phyloP scores from a whole-genome alignment of 2,113 vertebrate genomes.

The Calidris pygmaea region DNA sequence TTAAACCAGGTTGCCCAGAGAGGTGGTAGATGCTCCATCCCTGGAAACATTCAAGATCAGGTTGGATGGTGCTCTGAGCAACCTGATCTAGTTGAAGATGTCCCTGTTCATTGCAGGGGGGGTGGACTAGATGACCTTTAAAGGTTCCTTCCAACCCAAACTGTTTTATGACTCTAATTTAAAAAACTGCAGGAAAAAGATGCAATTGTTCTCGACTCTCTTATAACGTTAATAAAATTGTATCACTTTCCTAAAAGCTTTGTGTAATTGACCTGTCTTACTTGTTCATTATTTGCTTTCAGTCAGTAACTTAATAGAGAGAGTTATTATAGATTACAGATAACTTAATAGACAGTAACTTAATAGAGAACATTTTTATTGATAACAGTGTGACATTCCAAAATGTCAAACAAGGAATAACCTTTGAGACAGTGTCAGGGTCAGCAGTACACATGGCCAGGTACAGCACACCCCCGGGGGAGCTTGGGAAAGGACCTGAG shows the following conservation, averaged over 20 bases:
- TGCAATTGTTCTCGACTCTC: neutral
- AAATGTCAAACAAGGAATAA: neutral
- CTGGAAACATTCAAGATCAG: neutral
- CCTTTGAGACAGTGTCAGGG: neutral
- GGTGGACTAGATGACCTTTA: neutral
- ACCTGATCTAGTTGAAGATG: neutral
- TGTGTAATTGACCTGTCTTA: neutral
- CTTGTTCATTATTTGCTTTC: neutral
- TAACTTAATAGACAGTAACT: neutral
- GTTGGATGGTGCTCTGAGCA: neutral
- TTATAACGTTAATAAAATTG: rapidly evolving
- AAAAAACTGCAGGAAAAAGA: neutral
- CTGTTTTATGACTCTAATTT: neutral
- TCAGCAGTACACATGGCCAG: no score
- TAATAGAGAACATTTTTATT: neutral
- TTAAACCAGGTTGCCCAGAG: neutral
- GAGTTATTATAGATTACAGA: neutral
- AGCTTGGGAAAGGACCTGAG: neutral
- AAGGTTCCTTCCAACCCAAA: neutral
- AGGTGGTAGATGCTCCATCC: neutral
- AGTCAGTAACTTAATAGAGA: neutral
- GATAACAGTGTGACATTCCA: neutral
- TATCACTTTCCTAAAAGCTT: neutral
- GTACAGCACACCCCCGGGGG: neutral
- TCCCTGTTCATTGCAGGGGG: neutral